Base-by-base conservation (phyloP, 2,113 vertebrate species). In the Urocolius indicus region DNA sequence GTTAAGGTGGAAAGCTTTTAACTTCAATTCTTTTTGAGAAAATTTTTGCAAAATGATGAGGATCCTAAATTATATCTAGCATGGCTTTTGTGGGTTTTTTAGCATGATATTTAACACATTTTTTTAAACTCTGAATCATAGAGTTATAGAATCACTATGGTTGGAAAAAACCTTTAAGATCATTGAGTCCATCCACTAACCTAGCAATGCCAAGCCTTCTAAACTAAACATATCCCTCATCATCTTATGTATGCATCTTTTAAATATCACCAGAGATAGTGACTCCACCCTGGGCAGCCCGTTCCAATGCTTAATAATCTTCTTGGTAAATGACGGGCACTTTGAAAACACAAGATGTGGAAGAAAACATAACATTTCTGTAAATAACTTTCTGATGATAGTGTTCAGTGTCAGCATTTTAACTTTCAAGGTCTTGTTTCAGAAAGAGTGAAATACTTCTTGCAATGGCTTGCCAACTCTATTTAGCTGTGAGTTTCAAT, bases 371-470 rank as follows among this genome's bases (percentile, higher is more conserved):
- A 73, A 65, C 4, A 26, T 69, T 87, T 87, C 61, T 34, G 0
- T 57, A 67, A 84, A 34, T 55, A 32, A 18, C 45, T 75, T 87
- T 59, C 38, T 46, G 16, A 27, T 84, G 36, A 29, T 6, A n/a
- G 13, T 13, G 8, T 3, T 46, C 52, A 34, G 22, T 34, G 51
- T 26, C 27, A 88, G 38, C 36, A 69, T 68, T 92, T 78, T 58
- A 72, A 69, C 16, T 75, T 80, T 17, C 13, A 20, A 84, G 22
- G 58, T 62, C 29, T 4, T 32, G 8, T 85, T 87, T 85, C 66
- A 66, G 72, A 84, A 90, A 34, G 21, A 78, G n/a, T 80, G 87
- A 82, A 94, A 79, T 22, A 86, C 41, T 72, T 87, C 75, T 89
- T 92, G 16, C 68, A 89, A 26, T 52, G 41, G 18, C 13, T 71